Percentiles rank a stretch among this genome's conserved stretches.
phyloP scores from a whole-genome alignment of 2,797 vertebrate species.

The Enteromius fasciolatus region DNA sequence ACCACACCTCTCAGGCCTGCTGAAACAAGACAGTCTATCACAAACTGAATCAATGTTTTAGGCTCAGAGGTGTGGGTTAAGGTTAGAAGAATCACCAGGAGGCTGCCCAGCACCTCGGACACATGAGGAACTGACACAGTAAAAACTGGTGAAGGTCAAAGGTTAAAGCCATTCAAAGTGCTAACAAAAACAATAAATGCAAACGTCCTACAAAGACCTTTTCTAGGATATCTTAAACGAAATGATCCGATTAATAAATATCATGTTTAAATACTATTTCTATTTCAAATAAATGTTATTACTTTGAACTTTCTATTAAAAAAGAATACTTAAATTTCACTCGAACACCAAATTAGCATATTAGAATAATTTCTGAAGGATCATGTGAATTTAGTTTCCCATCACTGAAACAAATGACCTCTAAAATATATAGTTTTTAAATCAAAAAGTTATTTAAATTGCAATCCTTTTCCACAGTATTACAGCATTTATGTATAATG shows the following conservation, averaged over 20 bases:
- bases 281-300: not conserved
- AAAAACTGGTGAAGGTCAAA: not conserved
- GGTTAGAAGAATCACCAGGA: slow-evolving; percentile 21
- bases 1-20: slow-evolving; percentile 5
- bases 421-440: not conserved
- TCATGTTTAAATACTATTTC: not conserved
- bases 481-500: no score
- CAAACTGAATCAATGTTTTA: slow-evolving; percentile 5
- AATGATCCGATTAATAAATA: not conserved
- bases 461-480: not conserved
- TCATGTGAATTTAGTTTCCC: not conserved
- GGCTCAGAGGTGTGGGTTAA: not conserved
- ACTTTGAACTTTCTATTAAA: not conserved
- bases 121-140: not conserved
- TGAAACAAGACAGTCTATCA: not conserved
- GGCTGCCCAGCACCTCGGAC: not conserved
- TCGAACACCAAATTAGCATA: not conserved
- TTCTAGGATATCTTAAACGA: no score
- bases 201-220: not conserved
- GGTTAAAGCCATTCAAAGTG: slow-evolving; percentile 1
- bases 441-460: not conserved
- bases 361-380: not conserved
- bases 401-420: not conserved
- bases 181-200: no score
- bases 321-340: not conserved